Base-by-base conservation (phyloP, 2,888 invertebrate genomes). In the Dione vanillae region DNA sequence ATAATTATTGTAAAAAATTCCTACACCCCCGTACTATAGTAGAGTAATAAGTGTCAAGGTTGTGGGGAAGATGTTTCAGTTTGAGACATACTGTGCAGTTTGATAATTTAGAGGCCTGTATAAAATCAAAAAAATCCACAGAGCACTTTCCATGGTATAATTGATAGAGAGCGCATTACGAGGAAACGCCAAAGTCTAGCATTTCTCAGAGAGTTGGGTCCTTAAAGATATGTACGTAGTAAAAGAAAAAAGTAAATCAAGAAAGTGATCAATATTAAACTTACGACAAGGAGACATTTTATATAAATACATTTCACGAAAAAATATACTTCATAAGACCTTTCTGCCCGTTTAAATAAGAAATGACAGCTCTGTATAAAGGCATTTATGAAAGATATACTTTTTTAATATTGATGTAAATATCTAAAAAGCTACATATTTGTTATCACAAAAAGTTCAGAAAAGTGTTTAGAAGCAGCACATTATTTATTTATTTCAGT, bases 281-380 rank as follows among this genome's bases (percentile, higher is more conserved):
- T 35, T 9, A 45, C 12, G 35, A 56, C 12, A 6, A 37, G 9
- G 8, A 37, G 0, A 6, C 1, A 12, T 16, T 37, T 20, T 37
- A 35, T 51, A n/a, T n/a, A n/a, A n/a, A 11, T n/a, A 3, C 20
- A 51, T 43, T n/a, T n/a, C 3, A 43, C 37, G 14, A 45, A 54
- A 56, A 56, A 37, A 0, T 37, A 58, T 45, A 37, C 14, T 35
- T 54, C 11, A 54, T 16, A 37, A 66, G 35, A 66, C 11, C 14
- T 52, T 65, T 65, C 14, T 40, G 49, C 20, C n/a, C 54, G 43
- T 43, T 65, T 51, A 54, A 20, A 52, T 65, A 51, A 54, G 56
- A 56, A 47, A 27, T 37, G 12, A 12, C 65, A 51, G 14, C 20
- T 20, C 35, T 45, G 35, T 54, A 65, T 7, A 65, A 40, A 41